A percentile compares a stretch with the other conserved stretches of the same genome.
Evolutionary conservation across 1,140 invertebrate species (phyloP).

Genomic region (Cydia strobilella): DNA sequence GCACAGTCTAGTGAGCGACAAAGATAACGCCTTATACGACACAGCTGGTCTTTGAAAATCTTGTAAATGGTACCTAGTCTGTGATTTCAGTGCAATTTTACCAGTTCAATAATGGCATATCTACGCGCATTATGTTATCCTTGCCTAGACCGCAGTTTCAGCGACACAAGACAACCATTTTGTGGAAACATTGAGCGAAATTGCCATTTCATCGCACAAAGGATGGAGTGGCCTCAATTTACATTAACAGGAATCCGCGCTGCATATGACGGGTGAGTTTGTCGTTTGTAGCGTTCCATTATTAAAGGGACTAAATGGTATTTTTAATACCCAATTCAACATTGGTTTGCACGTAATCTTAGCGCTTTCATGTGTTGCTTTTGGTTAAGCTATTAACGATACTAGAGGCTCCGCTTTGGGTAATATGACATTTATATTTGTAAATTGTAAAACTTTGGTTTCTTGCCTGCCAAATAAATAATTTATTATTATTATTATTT

Average conservation of each 20-base stretch:
- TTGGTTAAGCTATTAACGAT: no score
- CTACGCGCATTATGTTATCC: neutral
- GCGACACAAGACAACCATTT: conserved; percentile 2
- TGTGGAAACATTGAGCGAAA: conserved; percentile 6
- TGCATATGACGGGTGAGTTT: conserved; percentile 24
- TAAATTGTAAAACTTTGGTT: no score
- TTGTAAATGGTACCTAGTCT: no score
- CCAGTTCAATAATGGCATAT: neutral
- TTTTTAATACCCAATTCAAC: neutral
- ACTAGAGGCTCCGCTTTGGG: no score
- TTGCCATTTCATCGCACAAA: conserved; percentile 24
- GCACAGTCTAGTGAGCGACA: no score
- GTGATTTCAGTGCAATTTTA: neutral
- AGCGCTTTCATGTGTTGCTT: neutral
- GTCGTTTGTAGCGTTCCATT: neutral
- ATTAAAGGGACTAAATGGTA: neutral
- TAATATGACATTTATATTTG: no score
- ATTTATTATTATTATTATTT: no score
- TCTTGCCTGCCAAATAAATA: no score
- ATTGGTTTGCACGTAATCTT: neutral
- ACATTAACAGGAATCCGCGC: conserved; percentile 9
- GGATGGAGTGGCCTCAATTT: conserved; percentile 18
- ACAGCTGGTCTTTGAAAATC: no score
- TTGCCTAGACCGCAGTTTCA: conserved; percentile 9
- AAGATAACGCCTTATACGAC: no score